Conservation (phyloP, 2,797 vertebrate genomes). For the Muraenolepis orangiensis region DNA sequence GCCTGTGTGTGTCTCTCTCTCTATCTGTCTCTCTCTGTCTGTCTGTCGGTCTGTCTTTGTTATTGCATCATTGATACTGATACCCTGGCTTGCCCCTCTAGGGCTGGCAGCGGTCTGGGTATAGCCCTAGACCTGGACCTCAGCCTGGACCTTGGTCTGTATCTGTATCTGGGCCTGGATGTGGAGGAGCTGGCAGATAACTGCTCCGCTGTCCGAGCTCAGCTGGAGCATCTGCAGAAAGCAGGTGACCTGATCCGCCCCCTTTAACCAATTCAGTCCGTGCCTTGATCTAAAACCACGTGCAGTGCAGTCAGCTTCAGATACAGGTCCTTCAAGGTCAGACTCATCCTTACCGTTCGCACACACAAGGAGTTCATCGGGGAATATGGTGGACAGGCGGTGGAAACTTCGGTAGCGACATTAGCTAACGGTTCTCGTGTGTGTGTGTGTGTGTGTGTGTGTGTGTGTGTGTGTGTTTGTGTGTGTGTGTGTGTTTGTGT, state of each 20-base stretch:
- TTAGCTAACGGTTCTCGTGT: not conserved
- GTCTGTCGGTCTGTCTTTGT: too few relatives aligned
- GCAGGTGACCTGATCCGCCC: slow-evolving; percentile 71
- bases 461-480: slow-evolving; percentile 7
- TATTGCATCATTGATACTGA: not conserved
- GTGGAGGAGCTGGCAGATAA: slow-evolving; percentile 91
- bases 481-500: slow-evolving; percentile 7
- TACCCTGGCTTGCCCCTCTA: slow-evolving; percentile 25
- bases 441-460: too few relatives aligned
- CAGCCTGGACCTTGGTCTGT: slow-evolving; percentile 55
- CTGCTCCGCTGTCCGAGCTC: slow-evolving; percentile 84
- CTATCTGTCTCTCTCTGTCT: too few relatives aligned
- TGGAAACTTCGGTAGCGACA: not conserved
- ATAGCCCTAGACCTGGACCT: slow-evolving; percentile 68
- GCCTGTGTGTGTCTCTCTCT: too few relatives aligned
- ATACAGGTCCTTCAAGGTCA: not conserved
- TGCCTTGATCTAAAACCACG: too few relatives aligned
- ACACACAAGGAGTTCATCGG: not conserved
- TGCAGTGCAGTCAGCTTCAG: not conserved
- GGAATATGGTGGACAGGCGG: not conserved
- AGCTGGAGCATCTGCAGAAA: slow-evolving; percentile 84
- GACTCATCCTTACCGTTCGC: not conserved
- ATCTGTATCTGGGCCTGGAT: slow-evolving; percentile 63
- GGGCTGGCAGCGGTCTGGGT: slow-evolving; percentile 42
- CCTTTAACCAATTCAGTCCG: too few relatives aligned